Conservation (phyloP, 1,140 invertebrate species). For the Sitodiplosis mosellana region DNA sequence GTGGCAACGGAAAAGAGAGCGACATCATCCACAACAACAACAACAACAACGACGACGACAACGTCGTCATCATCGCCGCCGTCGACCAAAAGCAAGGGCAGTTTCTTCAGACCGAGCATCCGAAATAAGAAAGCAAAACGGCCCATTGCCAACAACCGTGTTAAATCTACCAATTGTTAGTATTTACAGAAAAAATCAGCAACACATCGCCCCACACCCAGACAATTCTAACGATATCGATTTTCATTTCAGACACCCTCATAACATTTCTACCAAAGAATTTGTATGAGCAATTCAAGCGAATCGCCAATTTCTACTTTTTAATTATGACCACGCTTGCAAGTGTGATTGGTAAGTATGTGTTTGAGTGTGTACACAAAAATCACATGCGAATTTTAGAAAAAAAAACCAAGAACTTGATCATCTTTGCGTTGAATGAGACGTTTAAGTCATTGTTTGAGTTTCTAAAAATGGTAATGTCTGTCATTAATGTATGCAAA, state of each 20-base stretch:
- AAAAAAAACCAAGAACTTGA: too few relatives aligned
- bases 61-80: not conserved
- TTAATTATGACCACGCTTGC: constrained; percentile 50
- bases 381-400: too few relatives aligned
- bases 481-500: constrained; percentile 1
- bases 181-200: too few relatives aligned
- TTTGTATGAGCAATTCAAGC: constrained; percentile 64
- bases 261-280: constrained; percentile 71
- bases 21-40: not conserved
- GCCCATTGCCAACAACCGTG: constrained; percentile 27
- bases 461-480: too few relatives aligned
- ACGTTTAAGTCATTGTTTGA: too few relatives aligned
- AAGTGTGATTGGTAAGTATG: constrained; percentile 37
- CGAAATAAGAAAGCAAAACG: not conserved
- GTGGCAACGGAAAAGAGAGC: constrained; percentile 9
- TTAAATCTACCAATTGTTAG: constrained; percentile 42
- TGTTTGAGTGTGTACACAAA: too few relatives aligned
- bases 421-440: too few relatives aligned
- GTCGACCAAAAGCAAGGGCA: not conserved
- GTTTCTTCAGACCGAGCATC: not conserved
- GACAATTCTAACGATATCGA: too few relatives aligned
- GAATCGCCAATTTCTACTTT: constrained; percentile 76
- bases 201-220: too few relatives aligned
- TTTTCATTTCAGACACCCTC: constrained; percentile 32
- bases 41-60: not conserved